Base-by-base conservation (phyloP, 2,888 invertebrate genomes). In the Acrobasis repandana region DNA sequence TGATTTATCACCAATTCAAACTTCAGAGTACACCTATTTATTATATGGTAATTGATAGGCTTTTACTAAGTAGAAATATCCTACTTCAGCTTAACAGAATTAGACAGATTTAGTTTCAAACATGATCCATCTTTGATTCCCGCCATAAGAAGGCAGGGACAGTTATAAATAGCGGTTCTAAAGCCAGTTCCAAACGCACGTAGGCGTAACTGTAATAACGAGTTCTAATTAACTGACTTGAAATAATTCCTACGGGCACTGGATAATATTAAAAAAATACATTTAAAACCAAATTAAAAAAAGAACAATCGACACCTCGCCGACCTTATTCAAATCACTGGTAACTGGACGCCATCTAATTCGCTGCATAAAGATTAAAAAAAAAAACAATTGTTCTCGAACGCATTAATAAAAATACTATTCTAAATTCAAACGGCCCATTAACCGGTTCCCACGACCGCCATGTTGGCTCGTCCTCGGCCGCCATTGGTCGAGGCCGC, bases 361-460 rank as follows among this genome's bases (percentile, higher is more conserved):
- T 56, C 36, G 15, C 28, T 46, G 36, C 36, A 18, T 16, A 58
- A 48, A 74, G 64, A 74, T 75, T 71, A 73, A 76, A 77, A 82
- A 81, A 85, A 81, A 82, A 77, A 77, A 68, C 83, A 75, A 89
- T 90, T 86, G 86, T 88, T 85, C 83, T 82, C 79, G 76, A 85
- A 85, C 79, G 80, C 81, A 83, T 84, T 86, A 85, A 83, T 87
- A 90, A 91, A 91, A 91, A 91, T 87, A 85, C 87, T 87, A 90
- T 91, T 91, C 89, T 91, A 90, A 91, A 90, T 90, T 90, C 90
- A 90, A 92, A 91, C 87, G 83, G 86, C 81, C 90, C 86, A 90
- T 90, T 88, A 92, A 90, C 89, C 87, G 90, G 90, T 91, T 91
- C 91, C 89, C 91, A 91, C 90, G 90, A 83, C 85, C 86, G 91